phyloP scores from a whole-genome alignment of 1,140 invertebrate genomes.

The Probaryconus sp. region DNA sequence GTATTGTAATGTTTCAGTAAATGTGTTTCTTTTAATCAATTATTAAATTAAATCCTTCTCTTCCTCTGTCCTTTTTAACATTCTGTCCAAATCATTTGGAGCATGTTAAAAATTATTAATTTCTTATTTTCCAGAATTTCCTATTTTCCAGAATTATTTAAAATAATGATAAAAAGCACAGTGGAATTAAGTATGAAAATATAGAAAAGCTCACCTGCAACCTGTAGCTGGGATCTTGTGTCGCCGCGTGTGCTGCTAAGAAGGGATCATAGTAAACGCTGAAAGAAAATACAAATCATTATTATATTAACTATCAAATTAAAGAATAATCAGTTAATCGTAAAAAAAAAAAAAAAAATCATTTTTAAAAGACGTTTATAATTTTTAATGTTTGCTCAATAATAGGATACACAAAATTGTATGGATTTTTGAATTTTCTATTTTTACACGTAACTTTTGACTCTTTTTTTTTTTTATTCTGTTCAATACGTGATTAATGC shows the following conservation, averaged over 20 bases:
- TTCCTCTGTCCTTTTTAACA: slow-evolving; percentile 50
- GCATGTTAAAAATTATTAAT: no score
- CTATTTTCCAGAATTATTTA: no score
- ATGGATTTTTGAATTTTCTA: no score
- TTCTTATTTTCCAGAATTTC: not conserved
- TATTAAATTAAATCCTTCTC: slow-evolving; percentile 28
- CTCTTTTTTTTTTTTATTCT: slow-evolving; percentile 11
- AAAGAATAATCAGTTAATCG: slow-evolving; percentile 6
- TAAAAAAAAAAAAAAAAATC: not conserved
- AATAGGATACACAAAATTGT: no score
- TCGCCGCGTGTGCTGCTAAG: slow-evolving; percentile 89
- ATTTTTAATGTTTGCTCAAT: no score
- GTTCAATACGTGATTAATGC: slow-evolving; percentile 16
- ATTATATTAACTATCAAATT: not conserved
- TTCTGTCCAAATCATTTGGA: no score
- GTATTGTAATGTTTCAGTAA: slow-evolving; percentile 49
- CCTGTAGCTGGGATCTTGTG: slow-evolving; percentile 90
- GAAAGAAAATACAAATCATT: slow-evolving; percentile 75
- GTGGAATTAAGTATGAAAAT: slow-evolving; percentile 18
- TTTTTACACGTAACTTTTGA: no score
- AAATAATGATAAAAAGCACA: no score
- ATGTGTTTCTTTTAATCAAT: slow-evolving; percentile 25
- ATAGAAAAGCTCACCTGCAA: slow-evolving; percentile 88
- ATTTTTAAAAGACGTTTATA: no score
- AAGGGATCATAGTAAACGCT: slow-evolving; percentile 98